Evolutionary conservation across 2,888 invertebrate species (phyloP), one percentile per base, ranked within the genome.

Genomic region (Drosophila paracracens): DNA sequence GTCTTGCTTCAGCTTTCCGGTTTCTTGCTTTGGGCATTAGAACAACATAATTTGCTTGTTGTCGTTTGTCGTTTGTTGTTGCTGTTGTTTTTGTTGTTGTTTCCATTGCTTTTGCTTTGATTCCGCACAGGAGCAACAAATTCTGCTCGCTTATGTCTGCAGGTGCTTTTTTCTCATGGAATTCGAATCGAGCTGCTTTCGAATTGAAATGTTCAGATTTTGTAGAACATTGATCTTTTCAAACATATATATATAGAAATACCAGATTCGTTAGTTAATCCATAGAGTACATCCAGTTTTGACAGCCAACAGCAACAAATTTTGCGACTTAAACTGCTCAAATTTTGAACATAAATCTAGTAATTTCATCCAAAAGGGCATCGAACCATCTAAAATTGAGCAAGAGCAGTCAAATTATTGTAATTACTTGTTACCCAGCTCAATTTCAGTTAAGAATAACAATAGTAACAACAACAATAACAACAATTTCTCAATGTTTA

Each of bases 31-130:
- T 67, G 54, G 52, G 57, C 77, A 87, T 70, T 79, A 65, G 76
- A 86, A 81, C 81, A 81, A 88, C 84, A 85, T 83, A 74, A 88
- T 83, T 86, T 73, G 74, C 61, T 66, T 70, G 76, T 72, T 75
- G 40, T 31, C 56, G 70, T 67, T 71, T 76, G 70, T 59, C 38
- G 36, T 64, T 67, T 69, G 50, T 31, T 53, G 77, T 56, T 60
- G 54, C 36, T 64, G 70, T 58, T 61, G 36, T 10, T 60, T 27
- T 60, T 78, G 73, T 58, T 74, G 65, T 52, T 56, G 40, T 62
- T 52, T 51, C 27, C 48, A 51, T 81, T 59, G 68, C 63, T 40
- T 18, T 33, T 63, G 40, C 61, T 76, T 71, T 72, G 60, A 68
- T 67, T 72, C 48, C 43, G 48, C 59, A 62, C 51, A 73, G 53